These are phyloP conservation scores for Scaptomyza reducta DNA, from an alignment of 2,888 invertebrate species.

Conservation along the genomic window DNA sequence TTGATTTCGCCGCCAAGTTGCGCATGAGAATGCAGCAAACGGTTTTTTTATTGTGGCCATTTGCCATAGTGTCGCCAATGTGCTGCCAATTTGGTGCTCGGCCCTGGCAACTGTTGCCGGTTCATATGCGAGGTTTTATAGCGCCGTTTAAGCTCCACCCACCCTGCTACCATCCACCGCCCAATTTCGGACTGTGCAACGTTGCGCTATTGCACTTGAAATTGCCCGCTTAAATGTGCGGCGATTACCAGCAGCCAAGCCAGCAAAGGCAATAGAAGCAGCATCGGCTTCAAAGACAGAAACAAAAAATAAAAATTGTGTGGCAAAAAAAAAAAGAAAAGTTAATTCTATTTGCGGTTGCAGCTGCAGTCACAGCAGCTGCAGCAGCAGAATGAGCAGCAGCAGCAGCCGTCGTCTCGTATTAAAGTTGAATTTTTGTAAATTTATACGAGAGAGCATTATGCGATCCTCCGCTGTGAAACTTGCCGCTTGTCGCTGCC, in stretches of 20 bases:
- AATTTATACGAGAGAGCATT: conserved; percentile 77
- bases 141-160: conserved; percentile 35
- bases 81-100: conserved; percentile 67
- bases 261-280: conserved; percentile 20
- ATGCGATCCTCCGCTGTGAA: conserved; percentile 66
- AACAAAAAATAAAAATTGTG: too few relatives aligned
- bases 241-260: conserved; percentile 73
- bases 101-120: conserved; percentile 60
- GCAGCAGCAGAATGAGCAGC: too few relatives aligned
- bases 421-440: conserved; percentile 76
- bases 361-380: conserved; percentile 37
- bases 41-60: conserved; percentile 80
- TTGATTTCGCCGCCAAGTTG: conserved; percentile 67
- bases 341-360: conserved; percentile 78
- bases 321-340: conserved; percentile 45
- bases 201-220: conserved; percentile 69
- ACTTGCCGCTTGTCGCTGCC: conserved; percentile 15
- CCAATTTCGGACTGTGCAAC: conserved; percentile 40
- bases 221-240: conserved; percentile 78
- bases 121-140: conserved; percentile 60
- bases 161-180: not conserved
- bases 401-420: conserved; percentile 57
- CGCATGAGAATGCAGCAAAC: conserved; percentile 81
- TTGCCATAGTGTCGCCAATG: conserved; percentile 73
- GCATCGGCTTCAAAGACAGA: conserved; percentile 51